Base-by-base conservation (phyloP, 2,113 vertebrate species). In the Peromyscus maniculatus region DNA sequence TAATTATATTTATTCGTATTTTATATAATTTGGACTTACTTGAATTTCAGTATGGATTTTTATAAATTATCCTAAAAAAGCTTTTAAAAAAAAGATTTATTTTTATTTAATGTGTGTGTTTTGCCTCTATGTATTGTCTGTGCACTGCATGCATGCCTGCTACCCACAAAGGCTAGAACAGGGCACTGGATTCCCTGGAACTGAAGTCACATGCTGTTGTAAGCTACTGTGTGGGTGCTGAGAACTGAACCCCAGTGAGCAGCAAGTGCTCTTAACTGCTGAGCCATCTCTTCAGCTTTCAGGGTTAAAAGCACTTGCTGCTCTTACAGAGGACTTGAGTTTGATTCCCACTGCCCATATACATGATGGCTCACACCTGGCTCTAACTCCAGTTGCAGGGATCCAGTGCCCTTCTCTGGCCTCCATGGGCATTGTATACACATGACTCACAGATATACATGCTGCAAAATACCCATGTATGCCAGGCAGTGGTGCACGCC, bases 11-110 rank as follows among this genome's bases (percentile, higher is more conserved):
- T 92, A 83, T 69, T 87, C 64, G 36, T 46, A 26, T 84, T 91
- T n/a, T 46, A n/a, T 72, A 55, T 87, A 90, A 87, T 93, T 91
- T 80, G 59, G 36, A 83, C 57, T 95, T 87, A 87, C 39, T 96
- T 95, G 62, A 62, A 89, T 95, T 95, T 75, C 4, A 91, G 36
- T 95, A 33, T 67, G 24, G 26, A 74, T 93, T 93, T 96, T 92
- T 74, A 69, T 67, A 57, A 77, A 52, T 89, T 93, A 66, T 90
- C 91, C 59, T 92, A 90, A 91, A 87, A n/a, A 21, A 89, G 52
- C 43, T 93, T 97, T 52, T 19, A 9, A 33, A 36, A 36, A 33
- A 80, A 62, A 62, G 87, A 90, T 83, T 66, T 93, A 80, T 19
- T 75, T 66, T 66, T 80, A 80, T 57, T 57, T 80, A 36, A 22